These are phyloP conservation scores for Pseudochirops cupreus DNA, from an alignment of 2,797 vertebrate species.

Conservation along the genomic window DNA sequence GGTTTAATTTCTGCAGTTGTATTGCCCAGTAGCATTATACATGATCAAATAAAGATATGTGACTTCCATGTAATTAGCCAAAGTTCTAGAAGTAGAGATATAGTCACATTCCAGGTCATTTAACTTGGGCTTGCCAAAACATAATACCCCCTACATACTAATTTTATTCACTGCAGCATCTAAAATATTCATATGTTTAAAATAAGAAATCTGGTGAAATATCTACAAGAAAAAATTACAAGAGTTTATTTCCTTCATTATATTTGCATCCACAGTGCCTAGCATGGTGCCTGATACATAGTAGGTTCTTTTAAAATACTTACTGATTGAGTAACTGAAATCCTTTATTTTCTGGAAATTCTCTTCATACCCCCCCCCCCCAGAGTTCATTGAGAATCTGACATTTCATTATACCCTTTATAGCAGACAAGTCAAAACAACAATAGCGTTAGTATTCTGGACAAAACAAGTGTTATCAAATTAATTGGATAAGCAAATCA, in stretches of 20 bases:
- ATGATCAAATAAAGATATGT: neutral
- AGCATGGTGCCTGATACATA: neutral
- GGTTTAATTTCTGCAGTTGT: neutral
- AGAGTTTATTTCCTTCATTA: neutral
- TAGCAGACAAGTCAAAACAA: neutral
- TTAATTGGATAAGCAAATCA: neutral
- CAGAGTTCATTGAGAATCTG: neutral
- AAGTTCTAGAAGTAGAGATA: neutral
- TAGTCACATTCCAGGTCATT: neutral
- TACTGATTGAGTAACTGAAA: neutral
- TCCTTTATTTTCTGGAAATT: neutral
- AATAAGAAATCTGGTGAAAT: neutral
- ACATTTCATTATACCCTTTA: neutral
- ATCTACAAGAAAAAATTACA: neutral
- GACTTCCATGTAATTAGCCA: neutral
- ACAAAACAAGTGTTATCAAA: neutral
- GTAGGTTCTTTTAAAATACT: neutral
- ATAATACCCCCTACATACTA: neutral
- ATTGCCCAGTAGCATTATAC: neutral
- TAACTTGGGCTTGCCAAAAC: neutral
- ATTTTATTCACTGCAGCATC: neutral
- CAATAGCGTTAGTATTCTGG: accelerated
- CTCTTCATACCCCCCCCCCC: neutral
- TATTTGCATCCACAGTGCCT: neutral
- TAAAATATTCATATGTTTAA: neutral